Conservation (phyloP, 2,113 vertebrate species). For the Cyanoliseus patagonus region DNA sequence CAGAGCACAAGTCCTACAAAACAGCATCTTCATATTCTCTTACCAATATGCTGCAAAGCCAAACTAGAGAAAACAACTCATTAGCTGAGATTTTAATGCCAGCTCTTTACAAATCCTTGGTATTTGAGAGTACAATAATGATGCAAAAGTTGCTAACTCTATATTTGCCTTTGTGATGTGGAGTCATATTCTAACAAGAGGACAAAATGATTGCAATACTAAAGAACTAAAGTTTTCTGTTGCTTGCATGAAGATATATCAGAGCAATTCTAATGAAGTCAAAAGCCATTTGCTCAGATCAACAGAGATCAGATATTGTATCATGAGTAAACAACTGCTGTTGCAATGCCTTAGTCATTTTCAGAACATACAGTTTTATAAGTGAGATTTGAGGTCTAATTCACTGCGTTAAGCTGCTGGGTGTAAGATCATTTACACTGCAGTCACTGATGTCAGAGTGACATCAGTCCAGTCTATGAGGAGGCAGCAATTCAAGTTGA, state of each 20-base stretch:
- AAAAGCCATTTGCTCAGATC: neutral
- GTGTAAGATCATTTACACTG: neutral
- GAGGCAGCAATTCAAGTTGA: neutral
- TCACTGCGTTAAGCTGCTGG: neutral
- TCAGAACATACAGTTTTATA: neutral
- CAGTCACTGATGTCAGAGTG: constrained; percentile 7
- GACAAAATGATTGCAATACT: neutral
- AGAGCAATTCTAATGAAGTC: neutral
- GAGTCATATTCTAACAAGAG: neutral
- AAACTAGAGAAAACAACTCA: neutral
- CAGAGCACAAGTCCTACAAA: neutral
- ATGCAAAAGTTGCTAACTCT: neutral
- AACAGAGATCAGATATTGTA: neutral
- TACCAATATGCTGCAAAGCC: neutral
- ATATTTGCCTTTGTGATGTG: neutral
- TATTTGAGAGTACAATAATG: neutral
- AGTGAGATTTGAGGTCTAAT: neutral
- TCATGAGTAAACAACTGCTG: neutral
- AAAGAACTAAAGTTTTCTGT: neutral
- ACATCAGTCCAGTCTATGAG: neutral
- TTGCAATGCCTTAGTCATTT: neutral
- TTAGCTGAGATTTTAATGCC: neutral
- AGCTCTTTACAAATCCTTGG: neutral
- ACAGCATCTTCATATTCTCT: neutral
- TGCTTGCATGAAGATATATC: neutral